Evolutionary conservation across 2,888 invertebrate species (phyloP), one percentile per base, ranked within the genome.

Genomic region (Dolichomitus sp.): DNA sequence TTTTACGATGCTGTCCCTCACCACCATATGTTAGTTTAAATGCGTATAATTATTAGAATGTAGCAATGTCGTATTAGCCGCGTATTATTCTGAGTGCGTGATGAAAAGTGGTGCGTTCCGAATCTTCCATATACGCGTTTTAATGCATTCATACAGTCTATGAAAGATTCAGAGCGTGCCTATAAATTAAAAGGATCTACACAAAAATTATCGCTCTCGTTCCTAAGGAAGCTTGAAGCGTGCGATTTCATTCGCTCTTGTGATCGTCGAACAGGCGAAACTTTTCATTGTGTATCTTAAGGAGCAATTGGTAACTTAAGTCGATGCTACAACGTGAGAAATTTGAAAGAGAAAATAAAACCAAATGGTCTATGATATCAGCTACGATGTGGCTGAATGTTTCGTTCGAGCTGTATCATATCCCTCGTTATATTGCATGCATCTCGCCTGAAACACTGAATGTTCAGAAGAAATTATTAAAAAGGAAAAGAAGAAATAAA

Each of bases 1-100:
- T 88, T 88, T 88, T 88, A 88, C 86, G 61, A 83, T 68, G 76
- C 76, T 81, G 50, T 79, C 79, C 79, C 72, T 77, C 72, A 59
- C 76, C 76, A 52, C 72, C 52, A 75, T 77, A 80, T 73, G 63
- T 73, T 77, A 84, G 74, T 78, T 81, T 73, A 75, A 69, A 76
- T 73, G 74, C 73, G 72, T 82, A 76, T 75, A 61, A 85, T 80
- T 81, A 79, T 83, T 77, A 82, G 61, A 83, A 80, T 77, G 42
- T 83, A 85, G 83, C 83, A 80, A 61, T 84, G 80, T 84, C 84
- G 66, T 83, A 75, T 77, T 65, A 78, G 74, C 40, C 63, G 69
- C 73, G 77, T 83, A 76, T 76, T 73, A 80, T 76, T 61, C 65
- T 70, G 72, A 69, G 52, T 76, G 72, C 80, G 76, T 80, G 72